Evolutionary conservation across 2,888 invertebrate genomes (phyloP).

Genomic region (Leucophenga montana): DNA sequence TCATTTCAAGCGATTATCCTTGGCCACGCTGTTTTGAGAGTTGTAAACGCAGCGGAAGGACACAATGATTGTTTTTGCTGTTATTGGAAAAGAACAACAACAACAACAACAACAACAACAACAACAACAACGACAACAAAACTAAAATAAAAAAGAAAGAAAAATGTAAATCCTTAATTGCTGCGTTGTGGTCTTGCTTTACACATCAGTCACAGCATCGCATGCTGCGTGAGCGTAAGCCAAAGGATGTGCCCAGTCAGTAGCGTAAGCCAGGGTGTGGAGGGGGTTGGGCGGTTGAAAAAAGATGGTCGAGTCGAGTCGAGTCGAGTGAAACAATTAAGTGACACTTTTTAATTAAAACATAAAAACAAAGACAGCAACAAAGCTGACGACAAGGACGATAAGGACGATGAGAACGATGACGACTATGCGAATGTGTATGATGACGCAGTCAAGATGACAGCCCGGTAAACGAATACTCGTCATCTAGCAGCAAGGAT

Average conservation of each 20-base stretch:
- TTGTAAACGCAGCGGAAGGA: background rate
- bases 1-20: constrained; percentile 40
- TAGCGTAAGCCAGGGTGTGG: constrained; percentile 44
- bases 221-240: constrained; percentile 43
- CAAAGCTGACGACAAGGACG: constrained; percentile 8
- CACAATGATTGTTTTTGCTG: background rate
- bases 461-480: background rate
- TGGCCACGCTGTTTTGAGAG: constrained; percentile 28
- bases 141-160: background rate
- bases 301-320: constrained; percentile 27
- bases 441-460: background rate
- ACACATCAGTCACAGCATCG: constrained; percentile 40
- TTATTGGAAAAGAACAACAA: background rate
- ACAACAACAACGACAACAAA: background rate
- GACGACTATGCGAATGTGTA: background rate
- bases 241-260: constrained; percentile 44
- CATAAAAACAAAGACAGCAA: constrained; percentile 44
- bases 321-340: constrained; percentile 32
- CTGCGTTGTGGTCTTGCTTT: constrained; percentile 2
- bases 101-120: background rate
- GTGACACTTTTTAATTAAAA: constrained; percentile 66
- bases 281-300: background rate
- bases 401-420: background rate
- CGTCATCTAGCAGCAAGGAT: background rate
- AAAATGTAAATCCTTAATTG: constrained; percentile 24